phyloP scores from a whole-genome alignment of 2,888 invertebrate genomes.

The Pedicia rivosa region DNA sequence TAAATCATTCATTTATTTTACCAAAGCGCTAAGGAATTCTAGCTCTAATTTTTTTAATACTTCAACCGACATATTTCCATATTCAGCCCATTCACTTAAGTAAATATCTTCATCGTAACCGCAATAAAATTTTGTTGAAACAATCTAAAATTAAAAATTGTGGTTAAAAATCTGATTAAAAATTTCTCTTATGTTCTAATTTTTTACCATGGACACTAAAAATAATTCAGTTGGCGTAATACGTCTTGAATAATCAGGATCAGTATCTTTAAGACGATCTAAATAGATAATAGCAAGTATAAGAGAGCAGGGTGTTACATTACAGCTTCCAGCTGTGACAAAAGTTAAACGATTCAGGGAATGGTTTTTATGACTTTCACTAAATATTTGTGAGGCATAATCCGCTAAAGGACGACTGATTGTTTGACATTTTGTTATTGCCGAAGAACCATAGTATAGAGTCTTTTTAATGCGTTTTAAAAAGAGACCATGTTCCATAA shows the following conservation, averaged over 20 bases:
- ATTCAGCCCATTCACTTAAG: slow-evolving; percentile 84
- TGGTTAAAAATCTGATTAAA: background rate
- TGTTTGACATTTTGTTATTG: slow-evolving; percentile 64
- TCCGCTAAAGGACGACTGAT: slow-evolving; percentile 39
- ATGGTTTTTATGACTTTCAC: slow-evolving; percentile 56
- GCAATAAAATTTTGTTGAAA: slow-evolving; percentile 90
- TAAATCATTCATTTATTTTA: slow-evolving; percentile 32
- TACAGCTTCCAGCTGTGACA: slow-evolving; percentile 59
- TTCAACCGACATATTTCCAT: slow-evolving; percentile 54
- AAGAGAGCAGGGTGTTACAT: slow-evolving; percentile 82
- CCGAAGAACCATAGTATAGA: slow-evolving; percentile 77
- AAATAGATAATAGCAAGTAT: slow-evolving; percentile 87
- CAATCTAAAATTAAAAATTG: slow-evolving; percentile 47
- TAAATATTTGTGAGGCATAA: slow-evolving; percentile 72
- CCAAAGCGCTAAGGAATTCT: slow-evolving; percentile 80
- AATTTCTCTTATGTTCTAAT: background rate
- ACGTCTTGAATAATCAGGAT: slow-evolving; percentile 67
- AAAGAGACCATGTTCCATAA: slow-evolving; percentile 50
- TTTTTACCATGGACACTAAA: slow-evolving; percentile 75
- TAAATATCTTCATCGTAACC: slow-evolving; percentile 85
- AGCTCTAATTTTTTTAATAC: slow-evolving; percentile 70
- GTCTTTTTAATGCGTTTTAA: slow-evolving; percentile 72
- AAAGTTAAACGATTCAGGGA: slow-evolving; percentile 61
- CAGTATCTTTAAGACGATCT: slow-evolving; percentile 67
- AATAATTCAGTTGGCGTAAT: slow-evolving; percentile 86